phyloP scores from a whole-genome alignment of 1,140 invertebrate genomes.

The Pantala flavescens region DNA sequence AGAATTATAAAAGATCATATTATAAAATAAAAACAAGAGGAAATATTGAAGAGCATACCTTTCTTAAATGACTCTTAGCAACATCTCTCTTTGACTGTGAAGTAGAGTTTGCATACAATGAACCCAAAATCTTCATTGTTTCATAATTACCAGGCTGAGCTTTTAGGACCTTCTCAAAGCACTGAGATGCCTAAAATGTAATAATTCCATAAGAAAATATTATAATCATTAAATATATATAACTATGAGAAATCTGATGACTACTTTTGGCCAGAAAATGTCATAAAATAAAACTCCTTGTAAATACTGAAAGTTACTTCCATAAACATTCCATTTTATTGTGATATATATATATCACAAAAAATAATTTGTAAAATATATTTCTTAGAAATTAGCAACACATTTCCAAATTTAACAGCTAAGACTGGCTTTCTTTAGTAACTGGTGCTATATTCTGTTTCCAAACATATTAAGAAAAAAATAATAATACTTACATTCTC shows the following conservation, averaged over 20 bases:
- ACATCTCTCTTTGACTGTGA: conserved; percentile 86
- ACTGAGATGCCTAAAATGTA: conserved; percentile 76
- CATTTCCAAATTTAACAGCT: too few species aligned
- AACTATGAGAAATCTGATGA: too few species aligned
- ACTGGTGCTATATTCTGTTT: too few species aligned
- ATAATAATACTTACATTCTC: conserved; percentile 69
- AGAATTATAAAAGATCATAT: neutral
- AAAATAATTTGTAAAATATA: too few species aligned
- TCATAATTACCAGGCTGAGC: conserved; percentile 96
- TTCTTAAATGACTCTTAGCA: conserved; percentile 80
- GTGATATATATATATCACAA: too few species aligned
- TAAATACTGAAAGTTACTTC: too few species aligned
- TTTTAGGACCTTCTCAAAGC: conserved; percentile 98
- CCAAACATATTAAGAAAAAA: too few species aligned
- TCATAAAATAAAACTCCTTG: too few species aligned
- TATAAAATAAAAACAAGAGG: conserved; percentile 16
- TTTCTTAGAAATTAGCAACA: too few species aligned
- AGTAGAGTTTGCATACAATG: conserved; percentile 84
- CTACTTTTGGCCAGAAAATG: too few species aligned
- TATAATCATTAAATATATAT: conserved; percentile 12
- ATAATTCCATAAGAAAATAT: conserved; percentile 20
- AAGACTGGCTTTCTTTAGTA: too few species aligned
- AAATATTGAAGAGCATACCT: conserved; percentile 37
- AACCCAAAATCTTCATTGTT: conserved; percentile 98
- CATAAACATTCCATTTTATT: too few species aligned